phyloP scores from a whole-genome alignment of 1,140 invertebrate species.

The Plodia interpunctella region DNA sequence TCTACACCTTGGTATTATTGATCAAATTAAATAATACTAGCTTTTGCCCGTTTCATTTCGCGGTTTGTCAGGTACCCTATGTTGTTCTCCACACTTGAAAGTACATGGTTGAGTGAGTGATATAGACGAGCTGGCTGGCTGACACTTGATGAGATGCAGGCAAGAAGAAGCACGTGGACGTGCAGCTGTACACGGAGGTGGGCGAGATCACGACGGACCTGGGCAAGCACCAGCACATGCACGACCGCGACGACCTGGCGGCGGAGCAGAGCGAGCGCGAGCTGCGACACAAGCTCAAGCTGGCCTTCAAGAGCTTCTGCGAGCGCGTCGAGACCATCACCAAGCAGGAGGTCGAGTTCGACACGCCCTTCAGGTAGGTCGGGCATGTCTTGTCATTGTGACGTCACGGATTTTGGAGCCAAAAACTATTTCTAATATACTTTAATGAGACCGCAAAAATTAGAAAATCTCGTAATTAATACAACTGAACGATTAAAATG shows the following conservation, averaged over 20 bases:
- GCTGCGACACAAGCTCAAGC: constrained; percentile 96
- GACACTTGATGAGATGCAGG: constrained; percentile 37
- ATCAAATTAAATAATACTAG: too few species aligned
- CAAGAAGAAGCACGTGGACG: constrained; percentile 99
- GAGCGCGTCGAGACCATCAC: constrained; percentile 98
- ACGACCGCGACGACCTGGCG: constrained; percentile 98
- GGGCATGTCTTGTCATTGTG: too few species aligned
- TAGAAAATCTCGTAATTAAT: too few species aligned
- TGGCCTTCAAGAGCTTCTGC: constrained; percentile 98
- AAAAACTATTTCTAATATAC: too few species aligned
- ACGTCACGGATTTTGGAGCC: too few species aligned
- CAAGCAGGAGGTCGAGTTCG: constrained; percentile 98
- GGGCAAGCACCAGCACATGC: constrained; percentile 99
- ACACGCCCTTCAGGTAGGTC: constrained; percentile 77
- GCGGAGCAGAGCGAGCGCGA: constrained; percentile 99
- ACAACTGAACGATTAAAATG: too few species aligned
- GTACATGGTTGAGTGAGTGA: too few species aligned
- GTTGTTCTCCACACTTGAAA: too few species aligned
- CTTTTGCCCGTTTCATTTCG: too few species aligned
- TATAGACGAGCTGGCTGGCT: neutral
- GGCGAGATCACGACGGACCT: constrained; percentile 99
- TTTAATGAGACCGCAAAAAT: too few species aligned
- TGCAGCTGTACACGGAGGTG: constrained; percentile 99
- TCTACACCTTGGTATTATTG: too few species aligned
- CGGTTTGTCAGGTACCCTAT: too few species aligned